Base-by-base conservation (phyloP, 2,113 vertebrate genomes). In the Centrocercus urophasianus region DNA sequence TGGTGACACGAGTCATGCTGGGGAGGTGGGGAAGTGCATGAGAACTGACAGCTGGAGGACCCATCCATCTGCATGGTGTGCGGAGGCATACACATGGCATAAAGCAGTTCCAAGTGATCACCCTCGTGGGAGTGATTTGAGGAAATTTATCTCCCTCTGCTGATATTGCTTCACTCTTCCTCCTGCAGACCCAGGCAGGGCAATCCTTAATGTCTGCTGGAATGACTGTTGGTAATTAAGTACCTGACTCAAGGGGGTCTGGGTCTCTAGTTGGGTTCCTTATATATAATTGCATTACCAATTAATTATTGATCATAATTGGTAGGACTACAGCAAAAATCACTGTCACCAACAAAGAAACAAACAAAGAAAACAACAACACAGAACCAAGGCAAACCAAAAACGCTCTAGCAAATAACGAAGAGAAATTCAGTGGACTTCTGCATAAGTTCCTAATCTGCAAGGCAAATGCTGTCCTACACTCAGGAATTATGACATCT, bases 171-270 rank as follows among this genome's bases (percentile, higher is more conserved):
- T 25, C 91, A 1, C 17, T 36, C 72, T 30, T 40, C 25, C 40
- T 93, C 87, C 47, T 0, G 1, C 54, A 52, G 88, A 57, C 1
- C 15, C 80, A 47, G 61, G 48, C 92, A 54, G 66, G 30, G 48
- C 91, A 76, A 3, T 47, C 63, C 91, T 63, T 50, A 42, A 38
- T 42, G 81, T 63, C 84, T 24, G 64, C 82, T 80, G 81, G 36
- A 36, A 84, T 92, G 65, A n/a, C 71, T 94, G 66, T 6, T 25
- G 9, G 87, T 66, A 92, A 92, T 94, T 76, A 89, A 93, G 56
- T 19, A 17, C 67, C 72, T 73, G 86, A 73, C 89, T 85, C 38
- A 2, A 45, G 86, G 69, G 93, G 84, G 30, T 57, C 27, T 78
- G 27, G 18, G 32, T 22, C 78, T 36, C 81, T 87, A 40, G 78